These are phyloP conservation scores for Poliocrania exsul DNA, from an alignment of 2,797 vertebrate species.

Conservation along the genomic window DNA sequence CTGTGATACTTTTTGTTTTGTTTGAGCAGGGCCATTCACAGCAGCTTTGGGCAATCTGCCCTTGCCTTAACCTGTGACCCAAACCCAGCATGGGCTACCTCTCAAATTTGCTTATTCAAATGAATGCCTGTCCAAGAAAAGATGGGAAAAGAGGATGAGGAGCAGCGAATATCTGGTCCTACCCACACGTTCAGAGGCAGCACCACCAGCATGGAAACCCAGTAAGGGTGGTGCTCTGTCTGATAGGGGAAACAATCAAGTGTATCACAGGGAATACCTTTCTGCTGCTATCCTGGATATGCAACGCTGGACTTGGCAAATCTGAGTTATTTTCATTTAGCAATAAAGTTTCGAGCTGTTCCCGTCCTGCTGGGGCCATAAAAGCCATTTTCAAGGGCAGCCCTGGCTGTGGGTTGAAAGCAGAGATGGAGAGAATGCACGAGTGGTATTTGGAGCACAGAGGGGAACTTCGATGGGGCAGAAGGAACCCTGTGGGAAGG, in stretches of 20 bases:
- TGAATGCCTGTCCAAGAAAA: not conserved
- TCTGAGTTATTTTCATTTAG: not conserved
- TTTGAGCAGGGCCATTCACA: fast-evolving
- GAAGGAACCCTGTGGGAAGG: not conserved
- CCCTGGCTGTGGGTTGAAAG: not conserved
- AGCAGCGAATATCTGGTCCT: not conserved
- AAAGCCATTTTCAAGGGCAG: not conserved
- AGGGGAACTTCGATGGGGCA: not conserved
- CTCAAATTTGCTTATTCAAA: not conserved
- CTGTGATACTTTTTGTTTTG: not conserved
- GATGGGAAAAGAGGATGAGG: not conserved
- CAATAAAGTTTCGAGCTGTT: not conserved
- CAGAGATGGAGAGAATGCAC: fast-evolving
- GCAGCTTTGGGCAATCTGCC: not conserved
- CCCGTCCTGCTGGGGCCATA: not conserved
- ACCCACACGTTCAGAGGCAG: not conserved
- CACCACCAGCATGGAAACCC: not conserved
- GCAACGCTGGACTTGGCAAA: not conserved
- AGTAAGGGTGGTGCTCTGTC: not conserved
- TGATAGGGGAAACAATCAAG: not conserved
- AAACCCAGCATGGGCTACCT: fast-evolving
- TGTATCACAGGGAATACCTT: fast-evolving
- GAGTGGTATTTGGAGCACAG: not conserved
- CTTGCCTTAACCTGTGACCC: not conserved
- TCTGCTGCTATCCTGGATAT: fast-evolving